These are phyloP conservation scores for Homarus americanus DNA, from an alignment of 1,140 invertebrate genomes.

Conservation along the genomic window DNA sequence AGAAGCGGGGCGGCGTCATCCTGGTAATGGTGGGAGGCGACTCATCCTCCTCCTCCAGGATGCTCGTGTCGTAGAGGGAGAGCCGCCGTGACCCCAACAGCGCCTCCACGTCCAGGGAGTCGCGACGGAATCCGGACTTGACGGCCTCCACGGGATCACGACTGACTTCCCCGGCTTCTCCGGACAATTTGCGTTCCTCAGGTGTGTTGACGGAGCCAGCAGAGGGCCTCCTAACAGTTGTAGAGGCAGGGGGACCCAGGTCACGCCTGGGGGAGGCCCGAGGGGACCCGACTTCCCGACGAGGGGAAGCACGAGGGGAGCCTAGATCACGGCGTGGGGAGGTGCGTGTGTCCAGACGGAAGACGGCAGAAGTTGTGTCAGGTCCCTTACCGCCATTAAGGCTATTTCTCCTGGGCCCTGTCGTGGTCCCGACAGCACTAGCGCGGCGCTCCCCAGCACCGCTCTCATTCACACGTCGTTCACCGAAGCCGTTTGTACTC, in stretches of 20 bases:
- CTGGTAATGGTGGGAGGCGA: conserved; percentile 25
- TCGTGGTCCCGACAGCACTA: conserved; percentile 76
- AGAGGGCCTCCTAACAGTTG: not conserved
- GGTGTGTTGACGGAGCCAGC: not conserved
- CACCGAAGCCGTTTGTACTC: conserved; percentile 68
- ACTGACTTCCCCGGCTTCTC: not conserved
- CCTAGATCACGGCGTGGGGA: conserved; percentile 8
- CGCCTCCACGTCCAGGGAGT: conserved; percentile 71
- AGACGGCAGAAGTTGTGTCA: conserved; percentile 22
- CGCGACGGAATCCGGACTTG: conserved; percentile 56
- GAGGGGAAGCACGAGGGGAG: conserved; percentile 22
- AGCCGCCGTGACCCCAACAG: conserved; percentile 60
- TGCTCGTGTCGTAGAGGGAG: conserved; percentile 67
- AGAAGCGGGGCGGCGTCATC: conserved; percentile 43
- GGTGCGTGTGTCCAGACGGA: conserved; percentile 31
- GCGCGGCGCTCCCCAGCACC: conserved; percentile 76
- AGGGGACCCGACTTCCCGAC: conserved; percentile 36
- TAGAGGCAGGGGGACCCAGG: not conserved
- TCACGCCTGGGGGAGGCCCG: conserved; percentile 25
- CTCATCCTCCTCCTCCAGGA: conserved; percentile 64
- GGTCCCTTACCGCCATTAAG: not conserved
- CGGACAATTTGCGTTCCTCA: not conserved
- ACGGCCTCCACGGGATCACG: not conserved
- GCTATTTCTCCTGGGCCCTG: not conserved
- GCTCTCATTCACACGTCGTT: not conserved